Percentiles rank a stretch among this genome's conserved stretches.
Evolutionary conservation across 2,888 invertebrate genomes (phyloP).

Genomic region (Agriopis aurantiaria): DNA sequence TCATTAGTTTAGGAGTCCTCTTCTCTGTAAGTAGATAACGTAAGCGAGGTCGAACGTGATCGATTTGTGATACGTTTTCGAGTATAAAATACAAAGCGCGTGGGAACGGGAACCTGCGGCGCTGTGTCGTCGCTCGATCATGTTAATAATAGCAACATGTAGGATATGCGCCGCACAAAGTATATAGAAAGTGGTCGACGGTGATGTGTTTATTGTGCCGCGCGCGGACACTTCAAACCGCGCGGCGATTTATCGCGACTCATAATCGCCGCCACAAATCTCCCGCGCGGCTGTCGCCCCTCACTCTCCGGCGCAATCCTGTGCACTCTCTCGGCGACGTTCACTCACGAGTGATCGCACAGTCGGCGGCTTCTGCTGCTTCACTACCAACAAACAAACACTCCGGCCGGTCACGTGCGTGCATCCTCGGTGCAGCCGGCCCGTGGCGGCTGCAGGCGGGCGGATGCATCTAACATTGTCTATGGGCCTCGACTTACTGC

Average conservation of each 20-base stretch:
- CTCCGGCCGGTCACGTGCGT: neutral
- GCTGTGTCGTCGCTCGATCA: slow-evolving; percentile 43
- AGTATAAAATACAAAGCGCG: neutral
- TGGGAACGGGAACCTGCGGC: slow-evolving; percentile 50
- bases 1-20: too few relatives aligned
- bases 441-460: neutral
- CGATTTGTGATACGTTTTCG: neutral
- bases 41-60: too few relatives aligned
- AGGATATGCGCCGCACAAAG: slow-evolving; percentile 47
- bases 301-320: slow-evolving; percentile 11
- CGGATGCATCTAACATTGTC: too few relatives aligned
- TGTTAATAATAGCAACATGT: slow-evolving; percentile 70
- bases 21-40: too few relatives aligned
- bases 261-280: slow-evolving; percentile 46
- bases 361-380: slow-evolving; percentile 1
- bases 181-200: slow-evolving; percentile 37
- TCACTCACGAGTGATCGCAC: slow-evolving; percentile 21
- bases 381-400: slow-evolving; percentile 2
- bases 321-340: slow-evolving; percentile 5
- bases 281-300: slow-evolving; percentile 27
- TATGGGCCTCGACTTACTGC: neutral
- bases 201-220: slow-evolving; percentile 44
- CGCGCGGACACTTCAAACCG: slow-evolving; percentile 48
- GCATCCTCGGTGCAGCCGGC: neutral
- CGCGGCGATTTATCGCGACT: slow-evolving; percentile 51